These are phyloP conservation scores for Synanthedon andrenaeformis DNA, from an alignment of 2,888 invertebrate species.

Conservation along the genomic window DNA sequence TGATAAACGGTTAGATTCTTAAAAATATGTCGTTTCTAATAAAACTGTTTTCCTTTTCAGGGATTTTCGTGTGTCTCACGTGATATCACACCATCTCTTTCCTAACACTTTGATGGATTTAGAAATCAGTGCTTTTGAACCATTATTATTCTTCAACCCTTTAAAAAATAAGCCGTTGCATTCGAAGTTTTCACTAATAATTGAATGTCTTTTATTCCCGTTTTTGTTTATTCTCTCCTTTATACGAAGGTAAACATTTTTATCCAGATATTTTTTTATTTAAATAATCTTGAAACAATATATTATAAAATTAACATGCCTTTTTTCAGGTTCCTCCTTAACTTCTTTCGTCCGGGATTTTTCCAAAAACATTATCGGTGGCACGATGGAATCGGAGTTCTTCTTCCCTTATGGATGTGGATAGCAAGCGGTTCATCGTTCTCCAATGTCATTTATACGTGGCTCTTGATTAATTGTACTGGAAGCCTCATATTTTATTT, in stretches of 20 bases:
- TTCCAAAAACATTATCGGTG: constrained; percentile 36
- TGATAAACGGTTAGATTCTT: not conserved
- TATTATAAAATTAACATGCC: too few species aligned
- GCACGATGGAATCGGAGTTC: constrained; percentile 40
- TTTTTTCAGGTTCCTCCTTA: constrained; percentile 27
- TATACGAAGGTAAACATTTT: constrained; percentile 36
- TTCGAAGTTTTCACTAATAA: constrained; percentile 59
- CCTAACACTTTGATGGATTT: constrained; percentile 82
- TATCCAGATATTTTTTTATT: not conserved
- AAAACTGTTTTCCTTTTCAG: not conserved
- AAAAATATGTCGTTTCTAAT: not conserved
- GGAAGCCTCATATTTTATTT: constrained; percentile 72
- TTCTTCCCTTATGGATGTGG: constrained; percentile 53
- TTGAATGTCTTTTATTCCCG: constrained; percentile 53
- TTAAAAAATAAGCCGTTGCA: constrained; percentile 61
- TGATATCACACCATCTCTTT: constrained; percentile 81
- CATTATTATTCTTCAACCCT: constrained; percentile 76
- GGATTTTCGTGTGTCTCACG: constrained; percentile 62
- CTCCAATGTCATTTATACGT: constrained; percentile 47
- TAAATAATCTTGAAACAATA: not conserved
- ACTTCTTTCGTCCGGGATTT: constrained; percentile 31
- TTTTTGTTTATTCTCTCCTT: constrained; percentile 40
- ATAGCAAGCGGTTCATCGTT: constrained; percentile 31
- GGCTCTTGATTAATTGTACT: constrained; percentile 66
- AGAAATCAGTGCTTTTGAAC: constrained; percentile 77